Evolutionary conservation across 1,140 invertebrate genomes (phyloP), one percentile per base, ranked within the genome.

Genomic region (Ruditapes philippinarum): DNA sequence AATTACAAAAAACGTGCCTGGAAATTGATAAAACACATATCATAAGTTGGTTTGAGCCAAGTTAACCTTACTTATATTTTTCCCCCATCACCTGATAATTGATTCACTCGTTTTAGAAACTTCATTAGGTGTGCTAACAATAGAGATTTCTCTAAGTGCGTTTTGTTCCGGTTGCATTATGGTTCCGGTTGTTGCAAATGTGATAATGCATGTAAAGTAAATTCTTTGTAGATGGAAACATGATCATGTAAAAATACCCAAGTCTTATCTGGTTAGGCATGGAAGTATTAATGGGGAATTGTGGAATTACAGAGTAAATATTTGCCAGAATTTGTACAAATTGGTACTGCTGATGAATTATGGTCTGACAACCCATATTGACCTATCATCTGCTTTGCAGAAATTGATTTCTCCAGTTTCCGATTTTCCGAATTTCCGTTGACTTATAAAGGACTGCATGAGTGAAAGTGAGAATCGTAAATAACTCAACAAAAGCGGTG

Each of bases 261-360:
- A 22, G 36, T 54, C 25, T 22, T 25, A 33, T 17, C 28, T 31
- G n/a, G 17, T 83, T 74, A 73, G 62, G 42, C 9, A 14, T 3
- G 4, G 7, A 1, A 22, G 28, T 40, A 54, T 42, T 42, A 84
- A 74, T 70, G 82, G n/a, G 28, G 60, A 84, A 73, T 84, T 33
- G n/a, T n/a, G 57, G 60, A 73, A 51, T 51, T 84, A 51, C 82
- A 40, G 31, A 36, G 68, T 84, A 84, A 84, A 84, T 84, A 84
- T 84, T 84, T 73, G 62, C 82, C 25, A 25, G 31, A 84, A 74
- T 84, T 45, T 73, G 60, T 73, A 49, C 68, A 84, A 73, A 84
- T 84, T 70, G 25, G 22, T 33, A 22, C 19, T 70, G 19, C 25
- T 17, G 42, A 65, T 84, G 65, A 84, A 73, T 73, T 73, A 84